Evolutionary conservation across 2,113 vertebrate genomes (phyloP), one percentile per base, ranked within the genome.

Genomic region (Sinocyclocheilus anophthalmus): DNA sequence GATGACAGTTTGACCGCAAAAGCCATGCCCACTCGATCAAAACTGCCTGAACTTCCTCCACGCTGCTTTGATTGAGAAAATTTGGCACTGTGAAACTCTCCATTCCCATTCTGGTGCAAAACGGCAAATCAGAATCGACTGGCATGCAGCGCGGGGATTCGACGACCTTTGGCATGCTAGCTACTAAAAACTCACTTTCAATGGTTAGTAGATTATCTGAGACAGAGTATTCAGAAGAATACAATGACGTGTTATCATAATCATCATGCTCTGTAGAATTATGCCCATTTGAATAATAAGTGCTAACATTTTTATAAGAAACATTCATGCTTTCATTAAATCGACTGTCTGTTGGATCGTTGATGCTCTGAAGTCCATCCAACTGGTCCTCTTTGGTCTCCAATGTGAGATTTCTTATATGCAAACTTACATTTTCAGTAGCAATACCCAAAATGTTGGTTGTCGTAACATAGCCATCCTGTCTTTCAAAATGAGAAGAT

Each of bases 1-100:
- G 96, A 94, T 98, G 98, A 91, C 97, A 98, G 63, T 14, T 91
- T 0, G 96, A 95, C 50, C 18, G 90, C 87, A 98, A 93, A 80
- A 98, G 95, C 93, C 90, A 93, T 63, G 90, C 94, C 98, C 97
- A 97, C n/a, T 95, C 93, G 76, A 59, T 89, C 82, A 95, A 91
- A 22, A 96, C 90, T 0, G 22, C 94, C 89, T 13, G n/a, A 77
- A 97, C 92, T 90, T 98, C 95, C 50, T 82, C 91, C 67, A 93
- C 30, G 12, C 88, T 94, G 92, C 89, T 22, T 3, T 97, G 97
- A 86, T 45, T 94, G 61, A 97, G 93, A 90, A 94, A 95, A 92
- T 97, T 97, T 10, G 97, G 98, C 48, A 97, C 83, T 30, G 90
- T 81, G 89, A 96, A 92, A 22, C 14, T 89, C 83, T 92, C 5